These are phyloP conservation scores for Cerastis leucographa DNA, from an alignment of 2,888 invertebrate genomes.

Conservation along the genomic window DNA sequence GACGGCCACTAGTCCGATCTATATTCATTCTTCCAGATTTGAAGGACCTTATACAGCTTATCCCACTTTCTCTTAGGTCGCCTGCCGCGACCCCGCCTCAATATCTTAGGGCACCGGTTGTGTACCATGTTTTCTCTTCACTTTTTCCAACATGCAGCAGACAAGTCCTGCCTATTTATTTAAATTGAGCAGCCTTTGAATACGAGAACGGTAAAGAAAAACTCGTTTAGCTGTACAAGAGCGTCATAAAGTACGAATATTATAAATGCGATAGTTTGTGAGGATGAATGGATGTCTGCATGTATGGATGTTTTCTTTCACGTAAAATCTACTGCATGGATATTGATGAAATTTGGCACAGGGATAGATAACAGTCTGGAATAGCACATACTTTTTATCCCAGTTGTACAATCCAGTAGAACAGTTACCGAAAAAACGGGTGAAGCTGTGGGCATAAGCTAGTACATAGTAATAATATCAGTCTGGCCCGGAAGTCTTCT, in stretches of 20 bases:
- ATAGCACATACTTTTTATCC: too few relatives aligned
- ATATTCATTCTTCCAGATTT: background rate
- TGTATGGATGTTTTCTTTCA: too few relatives aligned
- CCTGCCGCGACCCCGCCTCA: background rate
- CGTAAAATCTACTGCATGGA: too few relatives aligned
- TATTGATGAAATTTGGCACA: too few relatives aligned
- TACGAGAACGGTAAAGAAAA: background rate
- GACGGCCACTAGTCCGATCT: fast-evolving
- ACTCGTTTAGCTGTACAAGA: background rate
- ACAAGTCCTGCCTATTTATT: background rate
- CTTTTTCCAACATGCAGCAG: too few relatives aligned
- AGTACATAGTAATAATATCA: too few relatives aligned
- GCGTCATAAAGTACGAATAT: background rate
- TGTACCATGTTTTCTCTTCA: background rate
- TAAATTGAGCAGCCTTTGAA: background rate
- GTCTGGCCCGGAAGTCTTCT: background rate
- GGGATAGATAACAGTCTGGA: too few relatives aligned
- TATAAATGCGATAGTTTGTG: too few relatives aligned
- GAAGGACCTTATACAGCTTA: background rate
- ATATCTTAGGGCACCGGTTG: background rate
- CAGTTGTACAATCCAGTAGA: too few relatives aligned
- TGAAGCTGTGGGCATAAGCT: too few relatives aligned
- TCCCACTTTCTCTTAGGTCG: background rate
- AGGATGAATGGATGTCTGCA: too few relatives aligned
- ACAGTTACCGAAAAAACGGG: too few relatives aligned